These are phyloP conservation scores for Psylliodes chrysocephalus DNA, from an alignment of 2,888 invertebrate genomes.

Conservation along the genomic window DNA sequence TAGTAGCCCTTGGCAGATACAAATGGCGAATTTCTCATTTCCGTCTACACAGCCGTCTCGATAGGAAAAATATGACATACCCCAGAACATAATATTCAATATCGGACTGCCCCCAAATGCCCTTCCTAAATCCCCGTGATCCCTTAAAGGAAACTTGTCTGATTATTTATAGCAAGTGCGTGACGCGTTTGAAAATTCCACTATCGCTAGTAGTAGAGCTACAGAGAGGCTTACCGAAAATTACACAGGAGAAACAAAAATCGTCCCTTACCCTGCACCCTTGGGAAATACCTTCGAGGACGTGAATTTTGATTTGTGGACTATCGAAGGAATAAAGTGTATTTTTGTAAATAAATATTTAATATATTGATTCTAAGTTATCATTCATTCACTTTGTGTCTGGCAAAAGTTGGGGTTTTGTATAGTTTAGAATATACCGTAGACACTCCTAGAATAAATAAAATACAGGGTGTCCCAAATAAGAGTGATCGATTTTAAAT, in stretches of 20 bases:
- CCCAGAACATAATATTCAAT: constrained; percentile 46
- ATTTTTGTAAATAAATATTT: background rate
- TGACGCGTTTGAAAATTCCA: constrained; percentile 37
- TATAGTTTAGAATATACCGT: too few species aligned
- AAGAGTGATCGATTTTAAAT: too few species aligned
- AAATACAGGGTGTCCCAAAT: too few species aligned
- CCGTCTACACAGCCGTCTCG: constrained; percentile 5
- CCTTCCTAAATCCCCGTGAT: constrained; percentile 48
- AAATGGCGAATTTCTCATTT: constrained; percentile 35
- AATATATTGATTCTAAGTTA: background rate
- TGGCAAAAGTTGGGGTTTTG: too few species aligned
- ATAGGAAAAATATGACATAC: constrained; percentile 42
- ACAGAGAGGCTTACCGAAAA: constrained; percentile 45
- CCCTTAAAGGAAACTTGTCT: constrained; percentile 52
- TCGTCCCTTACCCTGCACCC: constrained; percentile 51
- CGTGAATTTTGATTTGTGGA: constrained; percentile 50
- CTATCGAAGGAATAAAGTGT: background rate
- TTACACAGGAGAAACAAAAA: constrained; percentile 52
- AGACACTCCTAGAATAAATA: too few species aligned
- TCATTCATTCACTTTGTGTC: too few species aligned
- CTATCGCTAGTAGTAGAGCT: constrained; percentile 14
- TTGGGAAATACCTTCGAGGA: constrained; percentile 55
- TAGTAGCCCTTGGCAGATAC: constrained; percentile 13
- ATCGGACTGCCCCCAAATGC: constrained; percentile 43
- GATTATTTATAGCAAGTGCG: constrained; percentile 56